Base-by-base conservation (phyloP, 2,113 vertebrate species). In the Falcunculus frontatus region DNA sequence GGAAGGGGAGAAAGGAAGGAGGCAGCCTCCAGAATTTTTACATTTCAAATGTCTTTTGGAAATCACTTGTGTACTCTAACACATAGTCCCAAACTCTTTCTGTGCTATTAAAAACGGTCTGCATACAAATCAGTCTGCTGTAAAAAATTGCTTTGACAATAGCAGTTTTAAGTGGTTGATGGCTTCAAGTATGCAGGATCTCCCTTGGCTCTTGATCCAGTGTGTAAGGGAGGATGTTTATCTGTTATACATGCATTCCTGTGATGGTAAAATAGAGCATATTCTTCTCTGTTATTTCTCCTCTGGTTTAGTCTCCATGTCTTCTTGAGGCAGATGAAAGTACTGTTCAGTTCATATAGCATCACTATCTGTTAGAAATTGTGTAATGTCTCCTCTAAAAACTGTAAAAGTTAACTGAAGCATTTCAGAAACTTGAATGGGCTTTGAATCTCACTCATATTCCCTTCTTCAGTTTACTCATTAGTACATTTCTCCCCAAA, bases 81-180 rank as follows among this genome's bases (percentile, higher is more conserved):
- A 92, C 81, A 87, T 53, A 78, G 84, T 90, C 84, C 83, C 91
- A 89, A 96, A 97, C 68, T 96, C 90, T 97, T 97, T 67, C 85
- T 44, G 22, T 93, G 84, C 95, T 97, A 92, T 98, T 97, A 97
- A 97, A 97, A 94, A 92, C 0, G n/a, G 77, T 96, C 96, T 93
- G 91, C 92, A 97, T 97, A 96, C 92, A 94, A 97, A 97, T 96
- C 96, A 96, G 93, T 96, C 89, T 98, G 77, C 97, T 97, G 97
- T 98, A 96, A 97, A 98, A 96, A 97, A 98, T 87, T 91, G 90
- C 95, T 96, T 96, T 97, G 97, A 97, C 97, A 97, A 98, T 52
- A 96, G 89, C 87, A 93, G 87, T 94, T 97, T 96, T 95, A 96
- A 97, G 92, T 91, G 67, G n/a, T 84, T 96, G 96, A 95, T 97